These are phyloP conservation scores for Toxotes chatareus DNA, from an alignment of 2,113 vertebrate species.

Conservation along the genomic window DNA sequence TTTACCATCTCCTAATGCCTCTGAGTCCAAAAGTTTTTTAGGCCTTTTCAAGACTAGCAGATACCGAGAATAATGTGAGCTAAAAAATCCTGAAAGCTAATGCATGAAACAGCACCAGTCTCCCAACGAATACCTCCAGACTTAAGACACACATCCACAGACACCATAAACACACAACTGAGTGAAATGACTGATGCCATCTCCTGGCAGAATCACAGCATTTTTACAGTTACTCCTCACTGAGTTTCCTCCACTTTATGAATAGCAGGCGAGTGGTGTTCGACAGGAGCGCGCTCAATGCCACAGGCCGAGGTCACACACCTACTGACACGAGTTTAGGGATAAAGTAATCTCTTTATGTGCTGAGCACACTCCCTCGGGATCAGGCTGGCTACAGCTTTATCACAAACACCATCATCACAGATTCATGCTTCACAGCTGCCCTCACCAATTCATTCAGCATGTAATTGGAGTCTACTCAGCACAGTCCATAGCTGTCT, in stretches of 20 bases:
- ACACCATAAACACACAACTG: constrained; percentile 12
- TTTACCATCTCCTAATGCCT: background rate
- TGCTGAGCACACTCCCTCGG: constrained; percentile 28
- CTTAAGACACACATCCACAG: background rate
- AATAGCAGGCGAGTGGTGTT: constrained; percentile 10
- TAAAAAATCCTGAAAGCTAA: background rate
- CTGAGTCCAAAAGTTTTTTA: background rate
- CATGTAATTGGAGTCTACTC: constrained; percentile 67
- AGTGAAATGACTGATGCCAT: constrained; percentile 36
- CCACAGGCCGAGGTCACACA: constrained; percentile 55
- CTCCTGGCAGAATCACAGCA: constrained; percentile 46
- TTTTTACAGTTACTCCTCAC: constrained; percentile 27
- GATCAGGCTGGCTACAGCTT: constrained; percentile 51
- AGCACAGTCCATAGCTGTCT: constrained; percentile 62
- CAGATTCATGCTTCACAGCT: constrained; percentile 49
- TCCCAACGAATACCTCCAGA: background rate
- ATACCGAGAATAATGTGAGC: background rate
- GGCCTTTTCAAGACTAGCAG: background rate
- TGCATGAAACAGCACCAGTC: background rate
- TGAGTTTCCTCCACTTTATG: constrained; percentile 21
- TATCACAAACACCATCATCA: constrained; percentile 60
- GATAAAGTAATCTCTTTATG: constrained; percentile 52
- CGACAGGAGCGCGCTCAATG: constrained; percentile 32
- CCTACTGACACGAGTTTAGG: constrained; percentile 34
- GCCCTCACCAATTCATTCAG: constrained; percentile 51